Evolutionary conservation across 2,888 invertebrate genomes (phyloP).

Genomic region (Timandra comae): DNA sequence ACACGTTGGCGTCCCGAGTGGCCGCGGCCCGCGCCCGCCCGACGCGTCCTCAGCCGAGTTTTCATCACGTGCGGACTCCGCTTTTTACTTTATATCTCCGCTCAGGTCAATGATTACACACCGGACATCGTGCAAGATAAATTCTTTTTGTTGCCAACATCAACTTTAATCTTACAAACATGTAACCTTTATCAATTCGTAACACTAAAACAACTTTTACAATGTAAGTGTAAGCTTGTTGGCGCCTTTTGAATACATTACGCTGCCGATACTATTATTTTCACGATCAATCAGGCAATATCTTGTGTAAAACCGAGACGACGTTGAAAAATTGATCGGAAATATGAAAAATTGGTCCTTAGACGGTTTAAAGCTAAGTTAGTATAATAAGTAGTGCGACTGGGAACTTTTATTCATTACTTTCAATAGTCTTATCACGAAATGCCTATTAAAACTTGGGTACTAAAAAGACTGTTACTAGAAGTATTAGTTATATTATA

Average conservation of each 20-base stretch:
- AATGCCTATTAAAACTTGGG: too few species aligned
- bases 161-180: slow-evolving; percentile 1
- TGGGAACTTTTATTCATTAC: too few species aligned
- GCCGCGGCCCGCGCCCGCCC: slow-evolving; percentile 5
- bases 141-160: neutral
- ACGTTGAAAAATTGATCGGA: slow-evolving; percentile 31
- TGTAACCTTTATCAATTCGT: slow-evolving; percentile 1
- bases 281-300: slow-evolving; percentile 27
- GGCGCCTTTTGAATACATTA: slow-evolving; percentile 4
- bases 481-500: too few species aligned
- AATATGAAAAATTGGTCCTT: slow-evolving; percentile 28
- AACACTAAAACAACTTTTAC: slow-evolving; percentile 1
- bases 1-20: slow-evolving; percentile 6
- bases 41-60: slow-evolving; percentile 14
- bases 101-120: slow-evolving; percentile 11
- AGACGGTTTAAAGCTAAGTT: slow-evolving; percentile 13
- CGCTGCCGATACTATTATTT: slow-evolving; percentile 15
- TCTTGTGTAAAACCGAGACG: slow-evolving; percentile 25
- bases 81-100: slow-evolving; percentile 8
- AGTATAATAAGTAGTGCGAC: neutral
- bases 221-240: slow-evolving; percentile 4
- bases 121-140: slow-evolving; percentile 6
- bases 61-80: slow-evolving; percentile 16
- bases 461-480: too few species aligned
- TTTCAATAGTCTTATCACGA: too few species aligned